A percentile compares a stretch with the other conserved stretches of the same genome.
Conservation (phyloP, 2,113 vertebrate genomes). For the Balaeniceps rex region DNA sequence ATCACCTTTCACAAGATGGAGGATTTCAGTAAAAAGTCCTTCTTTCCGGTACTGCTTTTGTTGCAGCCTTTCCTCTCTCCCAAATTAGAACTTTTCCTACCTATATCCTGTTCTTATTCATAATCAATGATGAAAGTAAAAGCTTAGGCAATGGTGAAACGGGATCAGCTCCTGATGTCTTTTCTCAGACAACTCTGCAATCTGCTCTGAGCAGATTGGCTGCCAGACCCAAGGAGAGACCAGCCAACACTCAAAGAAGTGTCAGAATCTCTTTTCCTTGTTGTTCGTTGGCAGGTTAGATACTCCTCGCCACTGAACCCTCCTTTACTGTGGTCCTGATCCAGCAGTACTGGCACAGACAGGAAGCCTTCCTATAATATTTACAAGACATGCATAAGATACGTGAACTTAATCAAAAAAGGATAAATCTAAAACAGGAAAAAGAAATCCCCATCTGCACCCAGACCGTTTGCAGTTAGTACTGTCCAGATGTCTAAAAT, state of each 20-base stretch:
- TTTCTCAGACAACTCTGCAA: background rate
- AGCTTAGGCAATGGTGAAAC: background rate
- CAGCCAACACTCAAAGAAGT: background rate
- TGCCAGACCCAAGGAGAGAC: background rate
- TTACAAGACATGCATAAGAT: background rate
- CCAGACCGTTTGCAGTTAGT: background rate
- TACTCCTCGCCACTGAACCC: background rate
- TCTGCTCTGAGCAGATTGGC: background rate
- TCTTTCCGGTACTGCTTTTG: background rate
- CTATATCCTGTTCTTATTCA: background rate
- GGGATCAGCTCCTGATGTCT: background rate
- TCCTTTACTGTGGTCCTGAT: background rate
- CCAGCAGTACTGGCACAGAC: background rate
- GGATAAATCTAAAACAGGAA: background rate
- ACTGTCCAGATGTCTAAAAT: background rate
- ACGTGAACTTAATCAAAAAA: background rate
- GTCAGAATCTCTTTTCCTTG: background rate
- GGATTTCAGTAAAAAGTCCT: background rate
- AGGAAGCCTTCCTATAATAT: background rate
- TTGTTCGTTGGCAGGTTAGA: background rate
- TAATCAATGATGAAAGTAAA: background rate
- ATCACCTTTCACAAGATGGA: background rate
- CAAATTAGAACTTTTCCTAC: background rate
- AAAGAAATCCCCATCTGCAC: background rate
- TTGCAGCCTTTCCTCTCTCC: background rate